Base-by-base conservation (phyloP, 2,888 invertebrate genomes). In the Nephrotoma guestfalica region DNA sequence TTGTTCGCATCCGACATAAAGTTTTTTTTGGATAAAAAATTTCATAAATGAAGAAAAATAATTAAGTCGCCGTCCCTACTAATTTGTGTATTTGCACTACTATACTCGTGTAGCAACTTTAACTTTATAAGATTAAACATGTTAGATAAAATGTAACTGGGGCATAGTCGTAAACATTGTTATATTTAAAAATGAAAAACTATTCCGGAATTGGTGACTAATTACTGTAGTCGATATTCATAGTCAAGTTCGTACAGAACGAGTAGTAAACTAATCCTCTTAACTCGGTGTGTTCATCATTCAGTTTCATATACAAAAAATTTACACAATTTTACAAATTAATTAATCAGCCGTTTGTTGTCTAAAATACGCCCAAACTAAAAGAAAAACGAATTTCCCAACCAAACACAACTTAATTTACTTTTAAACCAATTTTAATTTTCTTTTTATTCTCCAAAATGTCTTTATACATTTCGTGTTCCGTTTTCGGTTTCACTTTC, bases 351-450 rank as follows among this genome's bases (percentile, higher is more conserved):
- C 30, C 57, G 71, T 30, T 30, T 30, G 30, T 71, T 71, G 71
- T 30, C 30, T 30, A 71, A 71, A 71, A 30, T 51, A 51, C 30
- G 30, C 30, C 30, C 71, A 71, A 71, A 71, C 51, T 15, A 57
- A 18, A 57, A 47, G 11, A 57, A 57, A 51, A 57, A 57, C 30
- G 15, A 57, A 57, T 15, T 57, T 57, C 15, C 51, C 71, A 71
- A 18, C 71, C 30, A 71, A 71, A 71, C 47, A 47, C 84, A 84
- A 84, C 84, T 84, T 84, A 84, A 84, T 84, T 84, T 84, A 41
- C 41, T 84, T 84, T 84, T 84, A 84, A 84, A 84, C 41, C 84
- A 41, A 84, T 41, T 84, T 84, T 84, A 84, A 84, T 41, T 84
- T 84, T 15, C 41, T 84, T 84, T 42, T 84, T 41, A 71, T 71